Conservation (phyloP, 53 echinoderm and acorn worm genomes). For the Henricia sp. region DNA sequence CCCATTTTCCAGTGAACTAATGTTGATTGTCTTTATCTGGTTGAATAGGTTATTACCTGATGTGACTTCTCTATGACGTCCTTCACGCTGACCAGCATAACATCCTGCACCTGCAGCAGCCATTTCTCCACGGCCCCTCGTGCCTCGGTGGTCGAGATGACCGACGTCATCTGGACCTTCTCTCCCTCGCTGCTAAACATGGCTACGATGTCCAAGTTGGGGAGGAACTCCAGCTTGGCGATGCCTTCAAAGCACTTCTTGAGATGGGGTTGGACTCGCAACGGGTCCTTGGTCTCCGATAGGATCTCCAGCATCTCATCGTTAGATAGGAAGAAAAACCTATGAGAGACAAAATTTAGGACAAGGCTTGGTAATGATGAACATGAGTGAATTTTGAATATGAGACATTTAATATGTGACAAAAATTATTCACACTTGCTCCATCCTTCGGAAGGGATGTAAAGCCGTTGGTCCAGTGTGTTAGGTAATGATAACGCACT, state of each 20-base stretch:
- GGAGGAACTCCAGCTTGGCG: constrained; percentile 91
- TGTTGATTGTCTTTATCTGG: no score
- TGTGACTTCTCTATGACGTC: constrained; percentile 84
- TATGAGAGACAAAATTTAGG: no score
- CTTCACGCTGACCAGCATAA: constrained; percentile 96
- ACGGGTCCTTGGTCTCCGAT: constrained; percentile 97
- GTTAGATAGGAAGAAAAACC: constrained; percentile 99
- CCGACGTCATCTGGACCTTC: constrained; percentile 81
- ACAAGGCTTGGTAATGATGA: no score
- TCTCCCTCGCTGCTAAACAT: constrained; percentile 99
- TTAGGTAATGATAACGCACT: no score
- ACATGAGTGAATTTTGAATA: no score
- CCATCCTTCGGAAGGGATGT: no score
- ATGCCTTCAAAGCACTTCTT: constrained; percentile 99
- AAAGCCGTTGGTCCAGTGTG: no score
- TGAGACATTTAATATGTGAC: no score
- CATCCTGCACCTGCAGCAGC: constrained; percentile 97
- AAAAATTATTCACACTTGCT: no score
- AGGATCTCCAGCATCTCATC: constrained; percentile 99
- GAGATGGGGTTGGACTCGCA: constrained; percentile 98
- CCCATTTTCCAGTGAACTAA: no score
- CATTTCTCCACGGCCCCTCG: constrained; percentile 99
- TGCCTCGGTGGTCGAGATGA: constrained; percentile 94
- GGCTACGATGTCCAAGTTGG: constrained; percentile 84
- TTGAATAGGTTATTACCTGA: no score